phyloP scores from a whole-genome alignment of 2,888 invertebrate genomes.

The Rhynchonema sp. region DNA sequence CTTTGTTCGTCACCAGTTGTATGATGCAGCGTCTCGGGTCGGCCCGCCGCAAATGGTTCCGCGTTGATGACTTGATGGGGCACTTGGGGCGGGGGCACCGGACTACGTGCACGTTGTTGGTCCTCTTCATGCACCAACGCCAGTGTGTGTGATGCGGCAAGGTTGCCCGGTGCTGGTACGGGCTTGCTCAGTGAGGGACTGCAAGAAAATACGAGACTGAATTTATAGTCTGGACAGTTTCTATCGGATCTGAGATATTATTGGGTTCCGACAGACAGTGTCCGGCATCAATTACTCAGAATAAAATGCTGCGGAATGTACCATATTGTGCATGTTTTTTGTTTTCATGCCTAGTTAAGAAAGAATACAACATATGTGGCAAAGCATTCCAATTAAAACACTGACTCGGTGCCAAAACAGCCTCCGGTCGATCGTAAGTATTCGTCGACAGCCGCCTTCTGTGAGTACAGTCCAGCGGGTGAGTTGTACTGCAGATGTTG shows the following conservation, averaged over 20 bases:
- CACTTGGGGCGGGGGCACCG: background rate
- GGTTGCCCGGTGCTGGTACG: background rate
- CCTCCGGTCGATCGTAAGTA: constrained; percentile 20
- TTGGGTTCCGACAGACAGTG: too few species aligned
- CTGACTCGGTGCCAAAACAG: constrained; percentile 15
- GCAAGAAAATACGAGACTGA: too few species aligned
- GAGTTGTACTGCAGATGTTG: constrained; percentile 20
- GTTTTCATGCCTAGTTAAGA: too few species aligned
- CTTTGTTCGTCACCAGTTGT: constrained; percentile 1
- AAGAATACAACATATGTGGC: too few species aligned
- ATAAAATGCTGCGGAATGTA: too few species aligned
- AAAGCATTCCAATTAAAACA: too few species aligned
- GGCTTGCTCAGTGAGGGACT: background rate
- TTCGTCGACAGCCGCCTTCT: constrained; percentile 19
- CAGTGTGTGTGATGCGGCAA: background rate
- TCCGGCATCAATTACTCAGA: too few species aligned
- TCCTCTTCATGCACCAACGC: constrained; percentile 1
- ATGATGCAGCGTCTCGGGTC: constrained; percentile 3
- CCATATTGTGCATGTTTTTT: too few species aligned
- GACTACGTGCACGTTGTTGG: background rate
- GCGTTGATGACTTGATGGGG: background rate
- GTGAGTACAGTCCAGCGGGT: constrained; percentile 18
- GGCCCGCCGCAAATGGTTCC: background rate
- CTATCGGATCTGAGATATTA: too few species aligned
- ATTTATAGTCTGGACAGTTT: too few species aligned